These are phyloP conservation scores for Eulithis testata DNA, from an alignment of 2,888 invertebrate genomes.

Conservation along the genomic window DNA sequence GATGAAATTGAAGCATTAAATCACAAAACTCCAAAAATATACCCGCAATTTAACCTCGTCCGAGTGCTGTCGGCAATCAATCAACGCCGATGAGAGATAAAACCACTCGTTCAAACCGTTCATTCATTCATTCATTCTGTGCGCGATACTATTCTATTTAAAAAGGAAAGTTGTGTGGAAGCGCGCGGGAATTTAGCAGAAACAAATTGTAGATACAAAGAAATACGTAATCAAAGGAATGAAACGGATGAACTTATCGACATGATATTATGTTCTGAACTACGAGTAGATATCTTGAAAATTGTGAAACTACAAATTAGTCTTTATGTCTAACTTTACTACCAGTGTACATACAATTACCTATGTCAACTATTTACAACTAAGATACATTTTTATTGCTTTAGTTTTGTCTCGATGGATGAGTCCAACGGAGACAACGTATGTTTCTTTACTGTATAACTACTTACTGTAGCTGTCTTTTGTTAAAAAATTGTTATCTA, in stretches of 20 bases:
- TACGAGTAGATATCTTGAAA: no score
- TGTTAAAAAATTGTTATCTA: no score
- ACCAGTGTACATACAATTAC: no score
- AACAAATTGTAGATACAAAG: slow-evolving; percentile 18
- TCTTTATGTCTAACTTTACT: no score
- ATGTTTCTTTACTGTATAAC: no score
- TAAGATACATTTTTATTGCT: no score
- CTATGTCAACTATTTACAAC: no score
- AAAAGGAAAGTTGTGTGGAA: slow-evolving; percentile 18
- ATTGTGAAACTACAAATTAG: no score
- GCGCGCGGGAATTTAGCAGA: neutral
- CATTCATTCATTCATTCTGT: slow-evolving; percentile 21
- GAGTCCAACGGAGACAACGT: no score
- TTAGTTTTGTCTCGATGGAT: no score
- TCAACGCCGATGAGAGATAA: slow-evolving; percentile 13
- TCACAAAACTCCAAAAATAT: slow-evolving; percentile 2
- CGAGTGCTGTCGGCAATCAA: slow-evolving; percentile 17
- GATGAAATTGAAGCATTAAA: slow-evolving; percentile 1
- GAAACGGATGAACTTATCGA: neutral
- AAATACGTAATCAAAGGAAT: slow-evolving; percentile 6
- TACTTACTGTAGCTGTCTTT: no score
- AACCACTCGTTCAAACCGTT: slow-evolving; percentile 6
- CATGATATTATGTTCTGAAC: neutral
- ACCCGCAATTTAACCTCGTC: neutral
- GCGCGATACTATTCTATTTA: slow-evolving; percentile 13